Conservation (phyloP, 37 sponge, comb jelly and placozoan species). For the Corticium candelabrum region DNA sequence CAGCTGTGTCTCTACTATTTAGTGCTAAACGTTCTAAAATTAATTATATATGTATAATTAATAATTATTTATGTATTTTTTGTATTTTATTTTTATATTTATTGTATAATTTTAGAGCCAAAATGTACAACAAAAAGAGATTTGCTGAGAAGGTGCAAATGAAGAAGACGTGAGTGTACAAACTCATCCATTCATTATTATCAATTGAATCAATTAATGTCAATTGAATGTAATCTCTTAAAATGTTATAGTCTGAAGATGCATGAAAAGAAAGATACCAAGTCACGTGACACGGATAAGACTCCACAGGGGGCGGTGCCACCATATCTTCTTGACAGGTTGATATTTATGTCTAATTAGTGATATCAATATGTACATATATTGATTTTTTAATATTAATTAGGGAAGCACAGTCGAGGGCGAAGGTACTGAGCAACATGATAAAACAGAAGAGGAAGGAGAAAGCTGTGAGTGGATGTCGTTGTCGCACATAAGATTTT, state of each 20-base stretch:
- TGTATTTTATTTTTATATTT: not conserved
- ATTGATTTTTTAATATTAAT: not conserved
- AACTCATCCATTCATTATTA: not conserved
- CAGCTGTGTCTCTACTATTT: too few species aligned
- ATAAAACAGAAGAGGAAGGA: slow-evolving; percentile 99
- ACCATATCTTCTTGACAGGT: slow-evolving; percentile 94
- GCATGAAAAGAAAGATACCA: slow-evolving; percentile 81
- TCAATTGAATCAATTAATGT: not conserved
- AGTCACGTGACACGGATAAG: slow-evolving; percentile 64
- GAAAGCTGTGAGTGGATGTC: slow-evolving; percentile 71
- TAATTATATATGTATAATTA: too few species aligned
- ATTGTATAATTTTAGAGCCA: slow-evolving; percentile 49
- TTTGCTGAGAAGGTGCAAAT: slow-evolving; percentile 87
- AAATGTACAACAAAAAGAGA: slow-evolving; percentile 90
- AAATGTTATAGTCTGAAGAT: slow-evolving; percentile 49
- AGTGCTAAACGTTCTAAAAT: too few species aligned
- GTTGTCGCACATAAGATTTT: not conserved
- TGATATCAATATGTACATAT: not conserved
- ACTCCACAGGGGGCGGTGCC: slow-evolving; percentile 95
- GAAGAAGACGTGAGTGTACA: slow-evolving; percentile 61
- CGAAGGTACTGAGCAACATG: slow-evolving; percentile 95
- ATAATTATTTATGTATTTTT: too few species aligned
- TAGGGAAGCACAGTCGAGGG: slow-evolving; percentile 87
- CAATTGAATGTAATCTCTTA: not conserved
- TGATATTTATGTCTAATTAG: not conserved